A percentile compares a stretch with the other conserved stretches of the same genome.
phyloP scores from a whole-genome alignment of 2,888 invertebrate species.

The Anarsia innoxiella region DNA sequence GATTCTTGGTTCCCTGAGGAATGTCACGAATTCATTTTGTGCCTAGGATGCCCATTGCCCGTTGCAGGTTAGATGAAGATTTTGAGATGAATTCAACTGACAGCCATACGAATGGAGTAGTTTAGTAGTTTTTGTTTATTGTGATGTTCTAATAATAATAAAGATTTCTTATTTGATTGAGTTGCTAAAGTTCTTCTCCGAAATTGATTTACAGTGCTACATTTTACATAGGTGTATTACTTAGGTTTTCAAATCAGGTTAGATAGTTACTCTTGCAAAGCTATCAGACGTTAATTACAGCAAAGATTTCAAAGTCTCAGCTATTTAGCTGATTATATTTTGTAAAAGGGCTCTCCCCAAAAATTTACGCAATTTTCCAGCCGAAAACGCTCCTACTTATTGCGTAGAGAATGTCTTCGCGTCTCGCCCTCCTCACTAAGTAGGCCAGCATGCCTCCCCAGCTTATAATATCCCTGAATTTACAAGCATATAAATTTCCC shows the following conservation, averaged over 20 bases:
- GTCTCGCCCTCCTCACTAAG: slow-evolving; percentile 33
- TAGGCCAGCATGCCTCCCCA: slow-evolving; percentile 44
- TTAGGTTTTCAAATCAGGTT: too few relatives aligned
- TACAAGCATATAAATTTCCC: slow-evolving; percentile 49
- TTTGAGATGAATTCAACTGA: too few relatives aligned
- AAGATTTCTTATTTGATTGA: too few relatives aligned
- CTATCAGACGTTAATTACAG: too few relatives aligned
- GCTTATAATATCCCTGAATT: slow-evolving; percentile 31
- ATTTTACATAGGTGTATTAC: too few relatives aligned
- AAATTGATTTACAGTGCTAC: too few relatives aligned
- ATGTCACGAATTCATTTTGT: slow-evolving; percentile 15
- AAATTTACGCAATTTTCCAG: slow-evolving; percentile 66
- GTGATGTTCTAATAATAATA: too few relatives aligned
- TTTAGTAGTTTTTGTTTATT: too few relatives aligned
- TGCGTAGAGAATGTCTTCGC: slow-evolving; percentile 53
- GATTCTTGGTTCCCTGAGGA: slow-evolving; percentile 10
- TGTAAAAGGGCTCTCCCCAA: slow-evolving; percentile 38
- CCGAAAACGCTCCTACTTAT: slow-evolving; percentile 58
- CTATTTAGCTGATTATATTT: slow-evolving; percentile 51
- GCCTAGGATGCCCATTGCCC: slow-evolving; percentile 1
- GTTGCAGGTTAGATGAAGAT: too few relatives aligned
- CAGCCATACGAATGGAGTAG: too few relatives aligned
- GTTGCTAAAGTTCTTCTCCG: too few relatives aligned
- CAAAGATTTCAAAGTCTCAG: slow-evolving; percentile 37
- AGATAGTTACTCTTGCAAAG: too few relatives aligned